Evolutionary conservation across 2,797 vertebrate genomes (phyloP).

Genomic region (Poeciliopsis turneri): DNA sequence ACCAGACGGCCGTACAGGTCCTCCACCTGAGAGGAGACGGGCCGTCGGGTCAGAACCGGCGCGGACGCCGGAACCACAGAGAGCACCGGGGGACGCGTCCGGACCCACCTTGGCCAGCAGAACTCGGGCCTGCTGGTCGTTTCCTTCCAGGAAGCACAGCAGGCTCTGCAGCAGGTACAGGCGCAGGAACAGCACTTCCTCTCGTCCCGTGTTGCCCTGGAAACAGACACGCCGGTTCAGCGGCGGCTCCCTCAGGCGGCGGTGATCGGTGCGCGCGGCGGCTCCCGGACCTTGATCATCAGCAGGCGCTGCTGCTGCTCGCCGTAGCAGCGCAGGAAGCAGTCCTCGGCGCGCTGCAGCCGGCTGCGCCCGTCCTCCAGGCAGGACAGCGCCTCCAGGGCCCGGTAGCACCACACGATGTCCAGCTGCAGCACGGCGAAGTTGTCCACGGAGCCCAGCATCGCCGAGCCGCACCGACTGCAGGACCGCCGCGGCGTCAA

Average conservation of each 20-base stretch:
- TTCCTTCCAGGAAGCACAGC: constrained; percentile 87
- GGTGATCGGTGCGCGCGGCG: not conserved
- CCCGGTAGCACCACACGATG: constrained; percentile 93
- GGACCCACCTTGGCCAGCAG: constrained; percentile 80
- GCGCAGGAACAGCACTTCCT: constrained; percentile 92
- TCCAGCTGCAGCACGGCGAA: constrained; percentile 95
- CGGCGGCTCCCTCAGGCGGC: not conserved
- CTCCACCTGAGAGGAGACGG: constrained; percentile 78
- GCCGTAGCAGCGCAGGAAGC: constrained; percentile 91
- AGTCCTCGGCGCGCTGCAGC: constrained; percentile 84
- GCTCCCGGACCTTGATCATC: constrained; percentile 85
- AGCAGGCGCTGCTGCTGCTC: constrained; percentile 87
- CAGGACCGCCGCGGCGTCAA: not conserved
- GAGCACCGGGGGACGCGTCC: too few relatives aligned
- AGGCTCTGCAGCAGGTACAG: constrained; percentile 94
- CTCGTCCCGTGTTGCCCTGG: constrained; percentile 91
- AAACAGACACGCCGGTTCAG: not conserved
- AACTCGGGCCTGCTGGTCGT: constrained; percentile 81
- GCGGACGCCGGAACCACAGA: not conserved
- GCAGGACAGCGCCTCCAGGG: constrained; percentile 86
- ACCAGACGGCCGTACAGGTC: constrained; percentile 82
- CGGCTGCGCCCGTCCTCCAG: constrained; percentile 87
- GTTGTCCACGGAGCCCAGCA: constrained; percentile 91
- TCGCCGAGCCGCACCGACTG: constrained; percentile 85
- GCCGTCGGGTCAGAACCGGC: not conserved